Evolutionary conservation across 2,888 invertebrate species (phyloP).

Genomic region (Zaprionus lineosus): DNA sequence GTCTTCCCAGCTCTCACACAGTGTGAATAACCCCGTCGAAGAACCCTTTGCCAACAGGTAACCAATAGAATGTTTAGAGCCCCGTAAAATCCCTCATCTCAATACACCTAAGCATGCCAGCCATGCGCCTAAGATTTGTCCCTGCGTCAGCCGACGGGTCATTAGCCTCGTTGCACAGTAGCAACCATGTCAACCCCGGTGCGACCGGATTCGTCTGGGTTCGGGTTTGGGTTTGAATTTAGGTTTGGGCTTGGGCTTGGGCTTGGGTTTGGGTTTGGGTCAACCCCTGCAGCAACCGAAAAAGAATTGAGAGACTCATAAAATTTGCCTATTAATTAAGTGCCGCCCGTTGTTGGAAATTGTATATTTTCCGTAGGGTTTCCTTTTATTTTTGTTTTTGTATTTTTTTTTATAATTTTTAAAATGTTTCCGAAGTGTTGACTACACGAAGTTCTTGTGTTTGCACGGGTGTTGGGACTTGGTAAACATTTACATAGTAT

Average conservation of each 20-base stretch:
- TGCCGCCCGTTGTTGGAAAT: constrained; percentile 7
- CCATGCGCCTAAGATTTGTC: constrained; percentile 52
- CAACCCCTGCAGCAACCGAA: too few species aligned
- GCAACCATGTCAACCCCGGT: constrained; percentile 12
- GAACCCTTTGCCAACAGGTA: constrained; percentile 56
- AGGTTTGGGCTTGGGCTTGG: neutral
- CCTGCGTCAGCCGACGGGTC: constrained; percentile 48
- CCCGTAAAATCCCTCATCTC: constrained; percentile 10
- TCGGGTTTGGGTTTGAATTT: constrained; percentile 14
- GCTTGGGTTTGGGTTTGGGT: constrained; percentile 11
- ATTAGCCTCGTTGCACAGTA: constrained; percentile 56
- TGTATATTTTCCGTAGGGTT: constrained; percentile 8
- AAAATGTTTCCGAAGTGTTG: constrained; percentile 23
- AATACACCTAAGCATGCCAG: constrained; percentile 43
- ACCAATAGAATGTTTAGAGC: constrained; percentile 18
- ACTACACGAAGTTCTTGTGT: neutral
- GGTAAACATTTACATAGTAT: constrained; percentile 61
- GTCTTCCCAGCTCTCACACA: constrained; percentile 23
- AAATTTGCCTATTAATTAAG: constrained; percentile 66
- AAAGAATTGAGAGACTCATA: constrained; percentile 48
- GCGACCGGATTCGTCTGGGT: too few species aligned
- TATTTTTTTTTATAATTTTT: too few species aligned
- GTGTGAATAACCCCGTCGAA: constrained; percentile 3
- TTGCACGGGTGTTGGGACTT: constrained; percentile 23
- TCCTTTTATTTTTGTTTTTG: neutral